Evolutionary conservation across 2,797 vertebrate species (phyloP).

Genomic region (Botia almorhae): DNA sequence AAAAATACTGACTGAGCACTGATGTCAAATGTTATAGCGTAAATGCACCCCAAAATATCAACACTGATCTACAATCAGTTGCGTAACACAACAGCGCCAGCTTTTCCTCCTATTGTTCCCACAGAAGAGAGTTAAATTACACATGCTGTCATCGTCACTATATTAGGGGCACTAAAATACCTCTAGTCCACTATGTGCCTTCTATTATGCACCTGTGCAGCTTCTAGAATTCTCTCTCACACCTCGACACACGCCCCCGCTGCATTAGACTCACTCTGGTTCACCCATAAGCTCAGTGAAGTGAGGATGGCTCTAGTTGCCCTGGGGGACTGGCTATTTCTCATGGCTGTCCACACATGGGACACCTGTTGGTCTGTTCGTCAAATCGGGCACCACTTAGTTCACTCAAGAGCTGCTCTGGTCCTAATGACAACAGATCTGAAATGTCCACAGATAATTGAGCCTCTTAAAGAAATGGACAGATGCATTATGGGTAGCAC

Average conservation of each 20-base stretch:
- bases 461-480: slow-evolving; percentile 6
- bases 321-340: slow-evolving; percentile 27
- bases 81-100: no score
- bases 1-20: no score
- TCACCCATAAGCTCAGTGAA: slow-evolving; percentile 1
- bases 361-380: slow-evolving; percentile 47
- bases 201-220: background rate
- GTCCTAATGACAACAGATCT: background rate
- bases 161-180: slow-evolving; percentile 1
- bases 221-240: slow-evolving; percentile 7
- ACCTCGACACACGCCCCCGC: slow-evolving; percentile 23
- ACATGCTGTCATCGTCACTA: slow-evolving; percentile 7
- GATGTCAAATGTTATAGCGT: no score
- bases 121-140: background rate
- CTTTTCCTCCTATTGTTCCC: background rate
- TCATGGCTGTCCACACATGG: slow-evolving; percentile 23
- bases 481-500: background rate
- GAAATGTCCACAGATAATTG: slow-evolving; percentile 9
- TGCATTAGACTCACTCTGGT: slow-evolving; percentile 28
- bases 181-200: background rate
- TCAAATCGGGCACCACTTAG: slow-evolving; percentile 35
- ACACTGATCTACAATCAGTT: no score
- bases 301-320: slow-evolving; percentile 23
- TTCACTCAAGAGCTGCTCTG: background rate
- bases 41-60: no score